phyloP scores from a whole-genome alignment of 2,797 vertebrate genomes.

The Onychomys leucogaster region DNA sequence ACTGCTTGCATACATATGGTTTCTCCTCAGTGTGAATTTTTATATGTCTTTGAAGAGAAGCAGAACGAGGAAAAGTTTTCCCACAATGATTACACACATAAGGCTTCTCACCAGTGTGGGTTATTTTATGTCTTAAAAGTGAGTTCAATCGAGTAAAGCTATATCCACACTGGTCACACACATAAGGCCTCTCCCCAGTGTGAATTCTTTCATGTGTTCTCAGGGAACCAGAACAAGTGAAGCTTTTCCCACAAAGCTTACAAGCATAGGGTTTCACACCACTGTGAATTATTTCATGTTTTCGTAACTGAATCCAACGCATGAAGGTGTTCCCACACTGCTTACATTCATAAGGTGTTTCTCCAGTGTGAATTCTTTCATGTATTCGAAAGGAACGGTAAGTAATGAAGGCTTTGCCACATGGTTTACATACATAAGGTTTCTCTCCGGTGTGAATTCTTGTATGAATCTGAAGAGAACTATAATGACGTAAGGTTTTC shows the following conservation, averaged over 20 bases:
- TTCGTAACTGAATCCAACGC: constrained; percentile 6
- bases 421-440: background rate
- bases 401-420: constrained; percentile 15
- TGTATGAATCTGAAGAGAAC: background rate
- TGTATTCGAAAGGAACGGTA: background rate
- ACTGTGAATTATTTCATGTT: constrained; percentile 24
- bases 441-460: constrained; percentile 17
- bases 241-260: constrained; percentile 24
- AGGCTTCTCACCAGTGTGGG: constrained; percentile 16
- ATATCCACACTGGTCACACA: constrained; percentile 30
- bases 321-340: constrained; percentile 8
- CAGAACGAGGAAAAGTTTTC: constrained; percentile 16
- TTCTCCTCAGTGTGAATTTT: constrained; percentile 27
- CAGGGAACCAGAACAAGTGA: background rate
- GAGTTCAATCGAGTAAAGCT: constrained; percentile 3
- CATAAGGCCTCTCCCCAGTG: constrained; percentile 9
- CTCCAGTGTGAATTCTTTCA: background rate
- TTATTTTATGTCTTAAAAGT: background rate
- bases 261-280: constrained; percentile 16
- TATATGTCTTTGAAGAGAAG: background rate
- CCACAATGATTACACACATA: constrained; percentile 20
- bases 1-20: constrained; percentile 1
- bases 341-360: background rate
- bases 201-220: constrained; percentile 18
- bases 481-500: background rate